Evolutionary conservation across 2,888 invertebrate genomes (phyloP).

Genomic region (Zhengitettix transpicula): DNA sequence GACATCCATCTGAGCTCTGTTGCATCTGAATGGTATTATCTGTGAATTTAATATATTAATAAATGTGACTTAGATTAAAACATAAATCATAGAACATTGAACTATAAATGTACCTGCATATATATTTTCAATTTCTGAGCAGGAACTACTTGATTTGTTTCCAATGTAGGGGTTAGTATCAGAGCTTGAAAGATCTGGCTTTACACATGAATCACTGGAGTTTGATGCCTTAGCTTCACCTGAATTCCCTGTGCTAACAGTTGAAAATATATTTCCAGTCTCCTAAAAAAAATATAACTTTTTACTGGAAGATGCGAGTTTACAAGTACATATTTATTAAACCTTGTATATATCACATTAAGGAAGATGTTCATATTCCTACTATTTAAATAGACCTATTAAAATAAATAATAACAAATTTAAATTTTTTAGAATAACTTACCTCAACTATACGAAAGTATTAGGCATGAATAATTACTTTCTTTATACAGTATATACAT

Average conservation of each 20-base stretch:
- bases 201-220: slow-evolving; percentile 14
- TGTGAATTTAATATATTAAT: no score
- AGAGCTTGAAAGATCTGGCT: slow-evolving; percentile 9
- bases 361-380: no score
- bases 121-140: slow-evolving; percentile 10
- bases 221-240: slow-evolving; percentile 16
- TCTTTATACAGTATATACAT: no score
- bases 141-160: slow-evolving; percentile 10
- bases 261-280: slow-evolving; percentile 12
- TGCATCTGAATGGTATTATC: no score
- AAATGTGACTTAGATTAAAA: neutral
- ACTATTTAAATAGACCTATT: no score
- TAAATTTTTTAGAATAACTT: no score
- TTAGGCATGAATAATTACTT: no score
- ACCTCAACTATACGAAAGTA: no score
- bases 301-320: no score
- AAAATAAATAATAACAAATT: no score
- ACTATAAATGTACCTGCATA: slow-evolving; percentile 6
- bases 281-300: slow-evolving; percentile 10
- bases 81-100: neutral
- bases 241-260: slow-evolving; percentile 12
- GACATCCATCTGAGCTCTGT: neutral
- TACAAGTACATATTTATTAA: no score
- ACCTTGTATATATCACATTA: no score
- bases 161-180: slow-evolving; percentile 10